Conservation (phyloP, 2,888 invertebrate species). For the Eupithecia subumbrata region DNA sequence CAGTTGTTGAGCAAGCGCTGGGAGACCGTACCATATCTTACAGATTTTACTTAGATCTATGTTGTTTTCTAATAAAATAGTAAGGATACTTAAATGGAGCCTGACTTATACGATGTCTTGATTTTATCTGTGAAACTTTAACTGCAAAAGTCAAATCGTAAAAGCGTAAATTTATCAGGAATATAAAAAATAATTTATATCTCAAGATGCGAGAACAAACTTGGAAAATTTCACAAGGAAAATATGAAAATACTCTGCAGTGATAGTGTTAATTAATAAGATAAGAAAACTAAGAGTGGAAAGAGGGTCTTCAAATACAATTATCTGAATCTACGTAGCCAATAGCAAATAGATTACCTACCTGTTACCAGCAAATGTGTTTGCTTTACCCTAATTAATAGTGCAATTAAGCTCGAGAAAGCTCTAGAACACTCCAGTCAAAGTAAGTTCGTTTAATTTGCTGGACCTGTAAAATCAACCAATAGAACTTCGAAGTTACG, state of each 20-base stretch:
- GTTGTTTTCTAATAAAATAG: not conserved
- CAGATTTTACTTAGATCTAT: no score
- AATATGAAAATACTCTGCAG: not conserved
- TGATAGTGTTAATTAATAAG: not conserved
- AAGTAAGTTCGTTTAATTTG: conserved; percentile 2
- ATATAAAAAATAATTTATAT: not conserved
- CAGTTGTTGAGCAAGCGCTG: no score
- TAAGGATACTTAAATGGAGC: not conserved
- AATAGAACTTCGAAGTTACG: not conserved
- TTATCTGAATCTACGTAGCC: conserved; percentile 31
- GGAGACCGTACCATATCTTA: no score
- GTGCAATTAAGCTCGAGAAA: conserved; percentile 37
- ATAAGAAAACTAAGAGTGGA: conserved; percentile 5
- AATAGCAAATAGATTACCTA: conserved; percentile 36
- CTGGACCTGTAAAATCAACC: conserved; percentile 1
- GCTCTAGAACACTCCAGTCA: conserved; percentile 31
- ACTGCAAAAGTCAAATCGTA: not conserved
- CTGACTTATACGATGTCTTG: not conserved
- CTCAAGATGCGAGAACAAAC: not conserved
- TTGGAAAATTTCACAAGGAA: not conserved
- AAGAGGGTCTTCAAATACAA: conserved; percentile 21
- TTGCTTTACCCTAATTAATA: conserved; percentile 39
- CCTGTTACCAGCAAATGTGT: conserved; percentile 37
- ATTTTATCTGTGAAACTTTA: not conserved
- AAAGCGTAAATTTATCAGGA: not conserved